These are phyloP conservation scores for Epizoanthus stellaris DNA, from an alignment of 92 coral and sea anemone species.

Conservation along the genomic window DNA sequence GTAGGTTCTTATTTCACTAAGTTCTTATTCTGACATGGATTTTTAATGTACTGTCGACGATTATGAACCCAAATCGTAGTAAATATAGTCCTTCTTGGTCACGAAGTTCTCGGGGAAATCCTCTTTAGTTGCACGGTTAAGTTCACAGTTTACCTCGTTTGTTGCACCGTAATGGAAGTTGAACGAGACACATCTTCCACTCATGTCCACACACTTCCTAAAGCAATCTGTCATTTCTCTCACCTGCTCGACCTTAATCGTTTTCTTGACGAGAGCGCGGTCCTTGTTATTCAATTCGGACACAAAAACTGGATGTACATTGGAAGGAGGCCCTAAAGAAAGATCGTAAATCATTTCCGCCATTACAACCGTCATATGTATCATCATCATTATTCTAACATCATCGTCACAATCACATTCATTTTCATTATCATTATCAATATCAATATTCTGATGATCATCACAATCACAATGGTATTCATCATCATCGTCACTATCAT, in stretches of 20 bases:
- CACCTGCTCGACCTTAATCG: conserved; percentile 11
- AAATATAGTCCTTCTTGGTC: neutral
- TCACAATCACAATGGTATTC: no score
- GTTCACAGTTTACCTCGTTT: conserved; percentile 22
- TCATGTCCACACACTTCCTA: conserved; percentile 31
- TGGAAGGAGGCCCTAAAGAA: neutral
- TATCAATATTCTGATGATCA: no score
- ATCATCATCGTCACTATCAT: no score
- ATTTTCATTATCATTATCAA: no score
- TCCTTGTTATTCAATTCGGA: conserved; percentile 28
- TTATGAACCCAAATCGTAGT: conserved; percentile 20
- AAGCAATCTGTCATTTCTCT: conserved; percentile 29
- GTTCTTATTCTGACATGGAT: no score
- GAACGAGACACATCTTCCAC: conserved; percentile 29
- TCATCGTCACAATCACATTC: no score
- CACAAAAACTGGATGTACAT: conserved; percentile 19
- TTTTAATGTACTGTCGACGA: no score
- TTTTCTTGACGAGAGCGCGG: conserved; percentile 5
- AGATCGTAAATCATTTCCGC: neutral
- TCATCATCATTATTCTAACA: no score
- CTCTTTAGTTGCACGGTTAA: conserved; percentile 15
- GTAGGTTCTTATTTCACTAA: no score
- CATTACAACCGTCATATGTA: no score
- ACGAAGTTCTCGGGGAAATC: conserved; percentile 19
- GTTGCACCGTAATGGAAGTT: neutral